A percentile compares a stretch with the other conserved stretches of the same genome.
These are phyloP conservation scores for Eretmodus cyanostictus DNA, from an alignment of 2,113 vertebrate species.

Conservation along the genomic window DNA sequence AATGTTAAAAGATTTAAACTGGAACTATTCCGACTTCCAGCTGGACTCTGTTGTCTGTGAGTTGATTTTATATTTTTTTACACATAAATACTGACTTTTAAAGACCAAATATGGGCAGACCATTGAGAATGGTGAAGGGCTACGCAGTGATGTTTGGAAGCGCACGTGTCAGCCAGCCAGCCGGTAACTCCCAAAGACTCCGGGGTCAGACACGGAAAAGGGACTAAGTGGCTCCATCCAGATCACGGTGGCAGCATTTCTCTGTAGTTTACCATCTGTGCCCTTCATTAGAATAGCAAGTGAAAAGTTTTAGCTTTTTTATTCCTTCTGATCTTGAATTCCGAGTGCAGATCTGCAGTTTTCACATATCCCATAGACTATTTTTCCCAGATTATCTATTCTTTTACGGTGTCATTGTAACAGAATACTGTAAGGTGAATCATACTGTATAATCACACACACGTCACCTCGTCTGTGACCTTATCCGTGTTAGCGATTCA, in stretches of 20 bases:
- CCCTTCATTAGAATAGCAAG: background rate
- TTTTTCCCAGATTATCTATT: background rate
- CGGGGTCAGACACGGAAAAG: background rate
- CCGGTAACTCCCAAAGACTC: background rate
- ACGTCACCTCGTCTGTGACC: background rate
- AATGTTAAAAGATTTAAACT: background rate
- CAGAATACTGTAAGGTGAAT: background rate
- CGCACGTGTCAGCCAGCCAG: background rate
- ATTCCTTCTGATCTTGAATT: background rate
- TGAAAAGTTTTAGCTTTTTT: background rate
- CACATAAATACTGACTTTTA: background rate
- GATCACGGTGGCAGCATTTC: background rate
- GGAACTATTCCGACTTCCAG: background rate
- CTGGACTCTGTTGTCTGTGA: background rate
- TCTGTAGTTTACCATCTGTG: conserved; percentile 17
- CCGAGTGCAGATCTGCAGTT: background rate
- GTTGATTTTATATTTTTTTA: conserved; percentile 16
- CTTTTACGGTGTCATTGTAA: background rate
- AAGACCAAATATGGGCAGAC: conserved; percentile 38
- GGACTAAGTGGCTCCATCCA: background rate
- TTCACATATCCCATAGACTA: background rate
- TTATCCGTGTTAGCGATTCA: background rate
- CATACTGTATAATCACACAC: background rate
- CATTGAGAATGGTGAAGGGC: conserved; percentile 31
- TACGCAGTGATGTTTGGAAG: background rate